Evolutionary conservation across 2,797 vertebrate genomes (phyloP).

Genomic region (Taenioides sp.): DNA sequence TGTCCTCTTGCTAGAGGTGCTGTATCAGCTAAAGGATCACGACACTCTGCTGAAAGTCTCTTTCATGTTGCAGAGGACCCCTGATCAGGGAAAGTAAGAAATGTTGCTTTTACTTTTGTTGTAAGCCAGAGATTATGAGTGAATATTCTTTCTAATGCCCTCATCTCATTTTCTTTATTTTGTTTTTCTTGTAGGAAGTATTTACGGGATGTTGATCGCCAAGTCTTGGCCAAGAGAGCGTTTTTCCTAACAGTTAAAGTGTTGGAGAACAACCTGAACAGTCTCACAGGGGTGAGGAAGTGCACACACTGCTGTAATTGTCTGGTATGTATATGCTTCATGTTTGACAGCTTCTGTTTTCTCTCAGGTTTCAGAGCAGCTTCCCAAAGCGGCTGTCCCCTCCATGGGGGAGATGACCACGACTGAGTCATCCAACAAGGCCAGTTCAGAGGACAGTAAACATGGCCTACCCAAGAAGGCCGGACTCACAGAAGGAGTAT

Average conservation of each 20-base stretch:
- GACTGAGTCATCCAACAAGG: slow-evolving; percentile 84
- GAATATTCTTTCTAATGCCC: slow-evolving; percentile 27
- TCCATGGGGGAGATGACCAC: slow-evolving; percentile 93
- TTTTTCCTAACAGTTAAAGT: slow-evolving; percentile 97
- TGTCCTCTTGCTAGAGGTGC: slow-evolving; percentile 91
- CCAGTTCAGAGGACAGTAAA: slow-evolving; percentile 85
- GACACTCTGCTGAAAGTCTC: slow-evolving; percentile 94
- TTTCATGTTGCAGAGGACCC: slow-evolving; percentile 97
- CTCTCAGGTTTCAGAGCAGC: slow-evolving; percentile 84
- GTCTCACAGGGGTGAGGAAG: slow-evolving; percentile 85
- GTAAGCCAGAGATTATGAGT: not conserved
- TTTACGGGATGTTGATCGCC: slow-evolving; percentile 97
- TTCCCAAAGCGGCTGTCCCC: slow-evolving; percentile 72
- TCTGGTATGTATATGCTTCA: slow-evolving; percentile 42
- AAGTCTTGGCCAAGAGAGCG: slow-evolving; percentile 94
- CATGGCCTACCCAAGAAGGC: slow-evolving; percentile 84
- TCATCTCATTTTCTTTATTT: slow-evolving; percentile 12
- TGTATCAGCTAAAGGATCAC: slow-evolving; percentile 93
- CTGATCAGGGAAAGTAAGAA: slow-evolving; percentile 99
- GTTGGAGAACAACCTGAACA: slow-evolving; percentile 93
- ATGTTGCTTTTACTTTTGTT: slow-evolving; percentile 1
- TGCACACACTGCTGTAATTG: slow-evolving; percentile 15
- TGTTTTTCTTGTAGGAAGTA: slow-evolving; percentile 84
- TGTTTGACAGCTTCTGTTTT: slow-evolving; percentile 59
- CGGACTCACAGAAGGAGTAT: slow-evolving; percentile 76